Percentiles rank a stretch among this genome's conserved stretches.
These are phyloP conservation scores for Autographa gamma DNA, from an alignment of 2,888 invertebrate species.

Conservation along the genomic window DNA sequence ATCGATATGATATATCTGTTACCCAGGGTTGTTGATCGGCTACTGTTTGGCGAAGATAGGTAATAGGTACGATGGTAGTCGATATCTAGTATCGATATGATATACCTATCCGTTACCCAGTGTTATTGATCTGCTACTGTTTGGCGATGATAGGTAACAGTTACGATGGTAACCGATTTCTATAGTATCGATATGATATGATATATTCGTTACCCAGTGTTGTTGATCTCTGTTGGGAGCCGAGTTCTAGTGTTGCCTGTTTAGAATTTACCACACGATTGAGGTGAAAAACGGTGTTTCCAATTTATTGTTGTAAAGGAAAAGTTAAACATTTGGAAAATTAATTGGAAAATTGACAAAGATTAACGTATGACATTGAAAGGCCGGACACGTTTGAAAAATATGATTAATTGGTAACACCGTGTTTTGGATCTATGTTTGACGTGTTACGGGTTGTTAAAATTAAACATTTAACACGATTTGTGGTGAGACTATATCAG, in stretches of 20 bases:
- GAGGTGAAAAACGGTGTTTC: slow-evolving; percentile 34
- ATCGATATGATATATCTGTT: slow-evolving; percentile 48
- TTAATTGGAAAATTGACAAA: not conserved
- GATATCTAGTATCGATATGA: no score
- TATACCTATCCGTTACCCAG: slow-evolving; percentile 3
- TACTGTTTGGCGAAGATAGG: no score
- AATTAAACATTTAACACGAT: not conserved
- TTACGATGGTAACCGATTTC: slow-evolving; percentile 25
- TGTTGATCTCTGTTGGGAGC: slow-evolving; percentile 60
- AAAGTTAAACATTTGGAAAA: no score
- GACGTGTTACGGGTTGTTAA: not conserved
- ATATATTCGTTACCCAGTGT: slow-evolving; percentile 60
- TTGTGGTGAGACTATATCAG: not conserved
- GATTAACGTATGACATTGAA: not conserved
- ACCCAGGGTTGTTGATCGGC: slow-evolving; percentile 65
- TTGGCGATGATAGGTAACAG: slow-evolving; percentile 85
- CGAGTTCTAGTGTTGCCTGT: slow-evolving; percentile 20
- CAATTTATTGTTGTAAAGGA: slow-evolving; percentile 2
- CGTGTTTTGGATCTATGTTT: not conserved
- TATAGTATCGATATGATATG: not conserved
- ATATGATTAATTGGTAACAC: not conserved
- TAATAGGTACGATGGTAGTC: no score
- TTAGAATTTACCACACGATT: slow-evolving; percentile 12
- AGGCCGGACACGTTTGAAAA: not conserved
- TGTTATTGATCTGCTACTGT: slow-evolving; percentile 79